phyloP scores from a whole-genome alignment of 2,113 vertebrate genomes.

The Hippocampus zosterae region DNA sequence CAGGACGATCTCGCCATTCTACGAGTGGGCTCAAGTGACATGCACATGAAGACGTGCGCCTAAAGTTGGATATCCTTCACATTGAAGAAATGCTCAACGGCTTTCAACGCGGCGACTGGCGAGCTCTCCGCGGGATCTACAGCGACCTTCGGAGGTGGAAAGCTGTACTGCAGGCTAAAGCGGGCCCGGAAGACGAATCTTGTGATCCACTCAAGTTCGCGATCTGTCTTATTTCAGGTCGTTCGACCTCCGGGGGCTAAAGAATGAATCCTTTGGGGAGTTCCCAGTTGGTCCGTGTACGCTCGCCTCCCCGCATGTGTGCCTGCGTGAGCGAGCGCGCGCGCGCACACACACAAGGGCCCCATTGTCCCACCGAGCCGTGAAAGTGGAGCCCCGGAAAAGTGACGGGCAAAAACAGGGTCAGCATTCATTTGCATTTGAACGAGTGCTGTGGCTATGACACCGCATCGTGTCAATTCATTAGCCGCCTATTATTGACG shows the following conservation, averaged over 20 bases:
- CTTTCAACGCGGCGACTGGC: not conserved
- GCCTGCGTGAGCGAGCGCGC: conserved; percentile 21
- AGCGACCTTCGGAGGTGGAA: conserved; percentile 76
- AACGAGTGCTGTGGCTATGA: conserved; percentile 72
- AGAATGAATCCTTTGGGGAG: not conserved
- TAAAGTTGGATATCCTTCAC: not conserved
- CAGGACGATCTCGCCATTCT: not conserved
- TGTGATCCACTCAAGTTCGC: not conserved
- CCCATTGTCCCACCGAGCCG: conserved; percentile 57
- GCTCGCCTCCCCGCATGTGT: not conserved
- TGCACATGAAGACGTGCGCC: too few relatives aligned
- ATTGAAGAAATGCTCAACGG: not conserved
- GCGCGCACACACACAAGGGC: conserved; percentile 53
- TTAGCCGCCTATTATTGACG: conserved; percentile 75
- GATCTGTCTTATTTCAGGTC: not conserved
- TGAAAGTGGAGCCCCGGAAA: conserved; percentile 55
- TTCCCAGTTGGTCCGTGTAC: not conserved
- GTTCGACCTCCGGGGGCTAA: not conserved
- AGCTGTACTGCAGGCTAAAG: conserved; percentile 23
- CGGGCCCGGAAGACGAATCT: not conserved
- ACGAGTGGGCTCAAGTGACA: not conserved
- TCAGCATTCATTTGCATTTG: conserved; percentile 73
- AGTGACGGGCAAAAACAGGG: conserved; percentile 70
- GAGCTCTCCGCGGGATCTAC: conserved; percentile 62
- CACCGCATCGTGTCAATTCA: conserved; percentile 69